A percentile compares a stretch with the other conserved stretches of the same genome.
phyloP scores from a whole-genome alignment of 2,888 invertebrate genomes.

The Lepidochitona cinerea region DNA sequence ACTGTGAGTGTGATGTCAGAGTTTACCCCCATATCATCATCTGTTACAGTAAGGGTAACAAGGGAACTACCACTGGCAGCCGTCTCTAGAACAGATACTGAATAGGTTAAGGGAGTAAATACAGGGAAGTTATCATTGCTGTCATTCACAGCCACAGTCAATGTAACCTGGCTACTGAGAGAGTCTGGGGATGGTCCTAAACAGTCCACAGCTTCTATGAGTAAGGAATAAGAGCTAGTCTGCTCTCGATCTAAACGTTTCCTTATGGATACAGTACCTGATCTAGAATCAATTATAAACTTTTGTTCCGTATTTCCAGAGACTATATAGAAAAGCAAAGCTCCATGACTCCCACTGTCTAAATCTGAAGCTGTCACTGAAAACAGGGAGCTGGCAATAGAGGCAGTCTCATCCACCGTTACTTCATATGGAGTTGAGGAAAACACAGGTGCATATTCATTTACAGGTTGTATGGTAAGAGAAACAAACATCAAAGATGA shows the following conservation, averaged over 20 bases:
- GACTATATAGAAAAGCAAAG: background rate
- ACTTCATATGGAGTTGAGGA: conserved; percentile 30
- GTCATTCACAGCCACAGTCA: conserved; percentile 39
- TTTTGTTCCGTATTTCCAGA: background rate
- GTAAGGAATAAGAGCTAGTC: background rate
- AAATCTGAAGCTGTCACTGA: conserved; percentile 44
- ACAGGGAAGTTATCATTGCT: conserved; percentile 53
- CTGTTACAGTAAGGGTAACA: conserved; percentile 40
- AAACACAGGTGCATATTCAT: background rate
- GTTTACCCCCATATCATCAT: conserved; percentile 46
- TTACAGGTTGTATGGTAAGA: background rate
- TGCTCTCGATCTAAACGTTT: background rate
- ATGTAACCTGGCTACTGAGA: background rate
- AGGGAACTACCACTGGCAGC: conserved; percentile 38
- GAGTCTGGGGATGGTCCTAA: background rate
- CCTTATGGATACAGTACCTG: background rate
- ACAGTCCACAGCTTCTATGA: background rate
- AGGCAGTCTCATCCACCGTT: conserved; percentile 45
- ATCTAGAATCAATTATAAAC: background rate
- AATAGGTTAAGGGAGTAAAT: conserved; percentile 34
- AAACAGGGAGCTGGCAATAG: conserved; percentile 38
- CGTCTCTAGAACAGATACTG: conserved; percentile 39
- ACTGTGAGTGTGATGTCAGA: conserved; percentile 25
- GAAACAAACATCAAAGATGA: background rate
- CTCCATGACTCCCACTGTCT: conserved; percentile 37